Conservation (phyloP, 2,113 vertebrate genomes). For the Fulica atra region DNA sequence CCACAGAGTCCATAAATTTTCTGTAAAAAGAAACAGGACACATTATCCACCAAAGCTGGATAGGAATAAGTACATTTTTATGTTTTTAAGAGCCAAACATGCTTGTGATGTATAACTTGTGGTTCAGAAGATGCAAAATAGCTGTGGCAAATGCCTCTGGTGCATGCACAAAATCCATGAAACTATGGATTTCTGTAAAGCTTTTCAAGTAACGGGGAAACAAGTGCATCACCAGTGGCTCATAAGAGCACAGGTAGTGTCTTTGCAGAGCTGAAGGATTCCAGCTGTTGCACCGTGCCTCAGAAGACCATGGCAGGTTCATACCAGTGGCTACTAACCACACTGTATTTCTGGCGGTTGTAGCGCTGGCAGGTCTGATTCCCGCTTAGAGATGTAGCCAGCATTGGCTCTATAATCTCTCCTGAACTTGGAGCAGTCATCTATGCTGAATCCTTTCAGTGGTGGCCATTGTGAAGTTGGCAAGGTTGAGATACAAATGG, state of each 20-base stretch:
- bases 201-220: too few relatives aligned
- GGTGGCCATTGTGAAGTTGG: background rate
- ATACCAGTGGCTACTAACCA: background rate
- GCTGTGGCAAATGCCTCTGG: background rate
- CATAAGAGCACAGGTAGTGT: rapidly evolving
- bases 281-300: background rate
- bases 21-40: background rate
- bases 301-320: background rate
- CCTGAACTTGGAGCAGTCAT: background rate
- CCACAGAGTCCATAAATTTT: background rate
- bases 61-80: background rate
- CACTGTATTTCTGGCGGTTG: background rate
- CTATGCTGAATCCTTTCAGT: background rate
- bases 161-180: too few relatives aligned
- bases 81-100: background rate
- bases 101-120: background rate
- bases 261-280: background rate
- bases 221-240: background rate
- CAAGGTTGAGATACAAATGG: background rate
- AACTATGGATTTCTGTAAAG: background rate
- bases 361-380: background rate
- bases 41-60: background rate
- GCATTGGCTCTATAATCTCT: background rate
- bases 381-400: background rate
- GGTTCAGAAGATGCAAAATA: background rate